These are phyloP conservation scores for Sander lucioperca DNA, from an alignment of 2,113 vertebrate genomes.

Conservation along the genomic window DNA sequence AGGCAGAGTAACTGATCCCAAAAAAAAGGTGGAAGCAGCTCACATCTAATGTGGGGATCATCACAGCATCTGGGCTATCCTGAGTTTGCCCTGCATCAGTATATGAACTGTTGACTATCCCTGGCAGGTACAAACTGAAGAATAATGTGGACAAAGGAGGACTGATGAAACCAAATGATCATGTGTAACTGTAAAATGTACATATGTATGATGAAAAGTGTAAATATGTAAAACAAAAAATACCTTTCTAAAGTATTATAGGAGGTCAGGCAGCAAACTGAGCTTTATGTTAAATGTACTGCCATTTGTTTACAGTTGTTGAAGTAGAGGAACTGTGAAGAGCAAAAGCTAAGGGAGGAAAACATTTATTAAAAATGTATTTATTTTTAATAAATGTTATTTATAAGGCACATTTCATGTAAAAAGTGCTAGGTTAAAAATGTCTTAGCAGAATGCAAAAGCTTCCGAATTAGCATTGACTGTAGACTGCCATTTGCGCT, in stretches of 20 bases:
- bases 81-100: neutral
- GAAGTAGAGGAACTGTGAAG: neutral
- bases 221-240: conserved; percentile 37
- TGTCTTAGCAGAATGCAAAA: neutral
- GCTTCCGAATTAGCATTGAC: neutral
- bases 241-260: too few species aligned
- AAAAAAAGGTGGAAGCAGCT: neutral
- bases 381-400: neutral
- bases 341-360: neutral
- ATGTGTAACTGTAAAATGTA: conserved; percentile 1
- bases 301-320: neutral
- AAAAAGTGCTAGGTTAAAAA: neutral
- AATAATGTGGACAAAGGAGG: neutral
- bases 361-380: neutral
- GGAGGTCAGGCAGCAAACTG: neutral
- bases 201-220: conserved; percentile 29
- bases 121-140: conserved; percentile 1
- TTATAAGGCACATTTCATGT: neutral
- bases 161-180: neutral
- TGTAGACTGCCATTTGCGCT: neutral
- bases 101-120: neutral
- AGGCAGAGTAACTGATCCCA: neutral
- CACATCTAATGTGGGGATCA: neutral
- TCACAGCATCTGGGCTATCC: neutral
- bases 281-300: neutral